These are phyloP conservation scores for Notarius quadriscutis DNA, from an alignment of 2,113 vertebrate species.

Conservation along the genomic window DNA sequence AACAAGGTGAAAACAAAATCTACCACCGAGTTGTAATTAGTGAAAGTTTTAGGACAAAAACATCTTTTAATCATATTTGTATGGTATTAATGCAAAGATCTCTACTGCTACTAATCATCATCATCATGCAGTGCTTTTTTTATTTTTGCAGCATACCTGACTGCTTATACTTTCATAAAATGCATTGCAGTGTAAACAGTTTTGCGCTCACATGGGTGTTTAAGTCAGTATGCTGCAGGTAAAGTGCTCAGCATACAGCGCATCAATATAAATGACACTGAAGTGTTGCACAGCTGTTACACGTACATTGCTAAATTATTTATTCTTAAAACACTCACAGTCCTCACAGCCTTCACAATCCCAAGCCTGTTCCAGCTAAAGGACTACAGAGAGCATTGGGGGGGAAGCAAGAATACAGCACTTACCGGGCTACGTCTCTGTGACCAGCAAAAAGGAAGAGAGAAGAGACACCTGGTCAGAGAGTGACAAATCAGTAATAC, in stretches of 20 bases:
- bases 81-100: neutral
- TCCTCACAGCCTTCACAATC: neutral
- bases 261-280: slow-evolving; percentile 1
- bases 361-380: neutral
- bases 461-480: slow-evolving; percentile 99
- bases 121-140: neutral
- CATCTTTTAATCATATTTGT: neutral
- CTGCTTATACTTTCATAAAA: neutral
- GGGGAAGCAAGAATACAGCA: slow-evolving; percentile 35
- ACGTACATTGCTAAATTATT: neutral
- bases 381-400: neutral
- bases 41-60: neutral
- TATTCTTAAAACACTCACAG: neutral
- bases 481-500: slow-evolving; percentile 87
- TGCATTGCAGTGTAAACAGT: slow-evolving; percentile 3
- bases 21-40: neutral
- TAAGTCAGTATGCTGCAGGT: neutral
- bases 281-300: slow-evolving; percentile 7
- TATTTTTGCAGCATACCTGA: neutral
- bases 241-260: slow-evolving; percentile 2
- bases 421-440: slow-evolving; percentile 99
- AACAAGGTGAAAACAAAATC: neutral
- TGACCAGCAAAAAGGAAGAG: slow-evolving; percentile 97
- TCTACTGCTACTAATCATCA: neutral
- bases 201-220: slow-evolving; percentile 5